These are phyloP conservation scores for Panthera uncia DNA, from an alignment of 2,113 vertebrate species.

Conservation along the genomic window DNA sequence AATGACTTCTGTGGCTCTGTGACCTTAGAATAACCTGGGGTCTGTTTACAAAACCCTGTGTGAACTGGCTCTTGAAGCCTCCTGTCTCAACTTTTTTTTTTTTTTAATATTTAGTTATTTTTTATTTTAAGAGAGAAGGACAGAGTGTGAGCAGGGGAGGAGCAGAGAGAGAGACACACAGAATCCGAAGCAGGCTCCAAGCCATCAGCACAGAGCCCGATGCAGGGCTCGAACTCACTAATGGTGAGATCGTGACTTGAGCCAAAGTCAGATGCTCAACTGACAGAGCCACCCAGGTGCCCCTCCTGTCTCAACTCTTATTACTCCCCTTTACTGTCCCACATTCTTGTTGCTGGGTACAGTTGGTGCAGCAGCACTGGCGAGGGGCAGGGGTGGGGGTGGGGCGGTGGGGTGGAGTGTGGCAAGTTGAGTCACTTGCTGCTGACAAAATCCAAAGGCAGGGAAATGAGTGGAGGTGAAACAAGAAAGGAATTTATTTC, in stretches of 20 bases:
- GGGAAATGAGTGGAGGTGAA: neutral
- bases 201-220: too few relatives aligned
- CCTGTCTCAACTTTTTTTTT: neutral
- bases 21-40: neutral
- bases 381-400: rapidly evolving
- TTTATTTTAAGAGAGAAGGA: too few relatives aligned
- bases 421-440: neutral
- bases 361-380: neutral
- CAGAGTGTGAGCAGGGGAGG: too few relatives aligned
- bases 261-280: too few relatives aligned
- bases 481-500: neutral
- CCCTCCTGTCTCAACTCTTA: neutral
- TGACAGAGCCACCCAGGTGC: too few relatives aligned
- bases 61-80: neutral
- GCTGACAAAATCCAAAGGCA: neutral
- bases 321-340: neutral
- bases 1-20: neutral
- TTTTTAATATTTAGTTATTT: too few relatives aligned
- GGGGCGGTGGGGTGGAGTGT: neutral
- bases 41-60: neutral
- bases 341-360: neutral
- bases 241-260: too few relatives aligned
- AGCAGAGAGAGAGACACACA: too few relatives aligned
- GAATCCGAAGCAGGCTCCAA: too few relatives aligned
- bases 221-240: too few relatives aligned